phyloP scores from a whole-genome alignment of 2,888 invertebrate species.

The Sarcophaga carnaria region DNA sequence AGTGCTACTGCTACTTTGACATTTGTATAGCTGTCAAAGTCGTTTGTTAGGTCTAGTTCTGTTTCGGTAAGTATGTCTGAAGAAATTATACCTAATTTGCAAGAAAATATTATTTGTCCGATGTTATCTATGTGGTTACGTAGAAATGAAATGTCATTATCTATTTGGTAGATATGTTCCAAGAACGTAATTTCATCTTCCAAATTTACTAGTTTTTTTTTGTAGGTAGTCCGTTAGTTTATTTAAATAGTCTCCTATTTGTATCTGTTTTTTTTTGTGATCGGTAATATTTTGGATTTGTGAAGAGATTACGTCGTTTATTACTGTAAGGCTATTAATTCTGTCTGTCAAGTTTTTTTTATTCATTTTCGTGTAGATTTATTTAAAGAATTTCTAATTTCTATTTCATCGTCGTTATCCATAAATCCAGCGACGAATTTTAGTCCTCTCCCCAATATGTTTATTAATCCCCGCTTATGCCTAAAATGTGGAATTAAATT shows the following conservation, averaged over 20 bases:
- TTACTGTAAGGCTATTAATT: constrained; percentile 47
- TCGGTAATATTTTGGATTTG: constrained; percentile 68
- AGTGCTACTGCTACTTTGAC: constrained; percentile 57
- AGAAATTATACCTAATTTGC: constrained; percentile 66
- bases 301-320: constrained; percentile 46
- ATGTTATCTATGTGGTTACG: constrained; percentile 54
- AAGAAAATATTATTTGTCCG: constrained; percentile 65
- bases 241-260: no score
- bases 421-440: constrained; percentile 52
- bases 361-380: constrained; percentile 37
- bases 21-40: constrained; percentile 62
- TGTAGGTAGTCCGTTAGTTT: no score
- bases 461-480: constrained; percentile 53
- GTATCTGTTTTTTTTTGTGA: background rate
- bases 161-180: constrained; percentile 53
- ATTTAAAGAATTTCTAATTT: constrained; percentile 57
- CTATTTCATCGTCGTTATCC: constrained; percentile 38
- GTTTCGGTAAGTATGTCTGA: constrained; percentile 59
- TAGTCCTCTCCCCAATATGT: constrained; percentile 62
- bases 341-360: constrained; percentile 48
- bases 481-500: constrained; percentile 53
- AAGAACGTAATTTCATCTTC: constrained; percentile 65
- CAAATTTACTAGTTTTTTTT: constrained; percentile 56
- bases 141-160: constrained; percentile 60
- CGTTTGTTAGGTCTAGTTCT: constrained; percentile 59